phyloP scores from a whole-genome alignment of 2,113 vertebrate species.

The Nymphicus hollandicus region DNA sequence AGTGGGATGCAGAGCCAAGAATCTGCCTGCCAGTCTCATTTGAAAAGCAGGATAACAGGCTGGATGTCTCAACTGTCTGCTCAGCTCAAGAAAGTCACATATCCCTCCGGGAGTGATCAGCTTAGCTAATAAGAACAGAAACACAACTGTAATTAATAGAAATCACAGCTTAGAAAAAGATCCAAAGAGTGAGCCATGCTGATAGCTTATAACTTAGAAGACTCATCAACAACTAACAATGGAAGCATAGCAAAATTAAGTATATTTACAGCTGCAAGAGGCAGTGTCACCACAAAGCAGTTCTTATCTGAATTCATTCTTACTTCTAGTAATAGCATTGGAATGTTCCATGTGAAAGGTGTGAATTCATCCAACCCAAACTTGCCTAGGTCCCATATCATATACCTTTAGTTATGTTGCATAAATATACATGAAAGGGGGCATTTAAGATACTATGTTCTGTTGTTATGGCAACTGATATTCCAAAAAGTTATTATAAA shows the following conservation, averaged over 20 bases:
- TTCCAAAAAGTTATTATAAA: neutral
- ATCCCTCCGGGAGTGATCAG: neutral
- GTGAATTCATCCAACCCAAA: neutral
- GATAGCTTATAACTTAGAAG: neutral
- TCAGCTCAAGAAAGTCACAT: neutral
- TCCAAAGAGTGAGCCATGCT: neutral
- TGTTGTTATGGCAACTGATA: constrained; percentile 54
- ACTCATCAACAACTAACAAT: neutral
- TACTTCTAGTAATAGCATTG: neutral
- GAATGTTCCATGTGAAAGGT: neutral
- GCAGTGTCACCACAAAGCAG: neutral
- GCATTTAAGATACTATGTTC: neutral
- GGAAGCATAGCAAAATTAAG: neutral
- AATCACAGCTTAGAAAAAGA: constrained; percentile 13
- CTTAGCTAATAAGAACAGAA: constrained; percentile 21
- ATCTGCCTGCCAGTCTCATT: neutral
- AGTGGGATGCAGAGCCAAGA: neutral
- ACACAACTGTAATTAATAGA: constrained; percentile 16
- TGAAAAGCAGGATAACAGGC: neutral
- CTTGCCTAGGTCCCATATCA: neutral
- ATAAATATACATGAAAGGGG: neutral
- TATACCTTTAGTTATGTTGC: neutral
- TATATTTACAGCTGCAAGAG: neutral
- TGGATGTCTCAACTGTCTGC: neutral
- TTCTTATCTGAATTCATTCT: neutral